These are phyloP conservation scores for Myocastor coypus DNA, from an alignment of 2,113 vertebrate species.

Conservation along the genomic window DNA sequence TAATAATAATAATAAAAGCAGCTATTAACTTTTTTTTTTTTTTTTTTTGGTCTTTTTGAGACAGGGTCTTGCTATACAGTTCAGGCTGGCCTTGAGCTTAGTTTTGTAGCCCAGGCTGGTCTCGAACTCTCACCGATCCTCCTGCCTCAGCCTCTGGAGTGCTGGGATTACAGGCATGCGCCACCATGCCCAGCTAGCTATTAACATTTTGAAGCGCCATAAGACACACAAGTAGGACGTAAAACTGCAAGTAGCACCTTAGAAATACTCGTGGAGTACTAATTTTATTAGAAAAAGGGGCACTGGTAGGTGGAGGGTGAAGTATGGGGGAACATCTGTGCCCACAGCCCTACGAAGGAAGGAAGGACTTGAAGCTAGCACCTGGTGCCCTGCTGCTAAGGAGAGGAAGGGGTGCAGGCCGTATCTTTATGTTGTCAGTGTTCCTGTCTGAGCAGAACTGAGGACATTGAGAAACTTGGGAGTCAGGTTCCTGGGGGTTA, in stretches of 20 bases:
- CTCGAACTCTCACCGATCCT: too few species aligned
- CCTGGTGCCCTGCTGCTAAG: rapidly evolving
- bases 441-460: not conserved
- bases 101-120: too few species aligned
- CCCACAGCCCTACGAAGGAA: not conserved
- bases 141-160: too few species aligned
- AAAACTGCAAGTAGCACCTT: not conserved
- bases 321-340: rapidly evolving
- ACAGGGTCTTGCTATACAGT: too few species aligned
- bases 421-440: too few species aligned
- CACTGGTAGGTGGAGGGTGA: not conserved
- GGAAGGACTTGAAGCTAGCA: not conserved
- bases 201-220: not conserved
- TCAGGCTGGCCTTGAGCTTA: too few species aligned
- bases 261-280: not conserved
- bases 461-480: not conserved
- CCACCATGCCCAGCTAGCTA: too few species aligned
- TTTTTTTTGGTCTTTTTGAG: too few species aligned
- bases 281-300: not conserved
- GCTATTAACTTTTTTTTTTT: constrained; percentile 9
- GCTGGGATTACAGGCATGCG: too few species aligned
- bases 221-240: not conserved
- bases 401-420: not conserved
- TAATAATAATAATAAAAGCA: not conserved
- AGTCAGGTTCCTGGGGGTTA: not conserved